A percentile compares a stretch with the other conserved stretches of the same genome.
Evolutionary conservation across 2,797 vertebrate species (phyloP).

Genomic region (Danio aesculapii): DNA sequence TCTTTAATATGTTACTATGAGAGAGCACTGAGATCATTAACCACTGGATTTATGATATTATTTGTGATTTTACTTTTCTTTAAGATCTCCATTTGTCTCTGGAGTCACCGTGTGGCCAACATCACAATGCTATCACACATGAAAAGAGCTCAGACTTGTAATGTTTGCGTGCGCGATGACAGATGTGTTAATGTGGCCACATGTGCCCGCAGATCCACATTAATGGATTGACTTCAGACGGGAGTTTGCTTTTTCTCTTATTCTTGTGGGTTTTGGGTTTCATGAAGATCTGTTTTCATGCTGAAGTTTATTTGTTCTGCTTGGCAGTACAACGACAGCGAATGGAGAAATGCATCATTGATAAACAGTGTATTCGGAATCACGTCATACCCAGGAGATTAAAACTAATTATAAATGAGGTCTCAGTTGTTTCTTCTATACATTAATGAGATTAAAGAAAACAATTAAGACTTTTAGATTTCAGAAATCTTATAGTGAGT

Average conservation of each 20-base stretch:
- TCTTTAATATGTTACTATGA: background rate
- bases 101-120: background rate
- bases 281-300: background rate
- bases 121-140: constrained; percentile 5
- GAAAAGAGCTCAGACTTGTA: constrained; percentile 14
- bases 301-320: constrained; percentile 13
- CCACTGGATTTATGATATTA: background rate
- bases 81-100: background rate
- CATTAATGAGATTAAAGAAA: background rate
- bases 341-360: background rate
- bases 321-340: background rate
- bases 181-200: constrained; percentile 32
- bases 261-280: constrained; percentile 15
- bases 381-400: background rate
- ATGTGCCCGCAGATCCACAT: background rate
- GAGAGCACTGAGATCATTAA: background rate
- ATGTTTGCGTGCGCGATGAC: constrained; percentile 1
- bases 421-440: background rate
- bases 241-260: background rate
- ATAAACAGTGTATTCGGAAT: background rate
- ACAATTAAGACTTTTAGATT: background rate
- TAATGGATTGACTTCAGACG: constrained; percentile 4
- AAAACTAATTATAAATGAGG: background rate
- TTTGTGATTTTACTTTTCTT: background rate
- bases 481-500: background rate